phyloP scores from a whole-genome alignment of 2,797 vertebrate genomes.

The Gallirallus australis region DNA sequence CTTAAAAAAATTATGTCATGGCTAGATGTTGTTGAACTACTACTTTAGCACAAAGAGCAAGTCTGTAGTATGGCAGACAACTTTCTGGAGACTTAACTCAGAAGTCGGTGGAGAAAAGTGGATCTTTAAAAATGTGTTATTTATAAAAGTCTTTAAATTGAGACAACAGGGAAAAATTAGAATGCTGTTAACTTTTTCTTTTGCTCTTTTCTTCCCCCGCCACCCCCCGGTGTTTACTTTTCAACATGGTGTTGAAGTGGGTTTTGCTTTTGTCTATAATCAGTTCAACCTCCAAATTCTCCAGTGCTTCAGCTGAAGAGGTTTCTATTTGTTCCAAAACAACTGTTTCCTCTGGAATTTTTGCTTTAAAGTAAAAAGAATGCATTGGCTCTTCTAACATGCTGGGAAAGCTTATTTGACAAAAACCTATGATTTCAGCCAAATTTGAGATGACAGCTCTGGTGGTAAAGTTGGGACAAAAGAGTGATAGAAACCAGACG shows the following conservation, averaged over 20 bases:
- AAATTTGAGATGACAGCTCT: constrained; percentile 2
- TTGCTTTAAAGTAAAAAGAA: constrained; percentile 47
- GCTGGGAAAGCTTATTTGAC: neutral
- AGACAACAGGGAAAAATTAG: constrained; percentile 39
- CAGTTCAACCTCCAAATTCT: constrained; percentile 28
- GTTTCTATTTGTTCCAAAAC: constrained; percentile 19
- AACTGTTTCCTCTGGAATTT: constrained; percentile 39
- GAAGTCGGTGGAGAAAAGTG: neutral
- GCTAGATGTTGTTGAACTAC: neutral
- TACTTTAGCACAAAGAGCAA: neutral
- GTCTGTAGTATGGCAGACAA: neutral
- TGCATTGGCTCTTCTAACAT: neutral
- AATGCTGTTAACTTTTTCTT: constrained; percentile 16
- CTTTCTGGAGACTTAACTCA: neutral
- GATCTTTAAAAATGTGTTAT: constrained; percentile 28
- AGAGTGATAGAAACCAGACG: neutral
- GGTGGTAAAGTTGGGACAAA: neutral
- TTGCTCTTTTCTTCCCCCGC: neutral
- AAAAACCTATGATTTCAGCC: constrained; percentile 26
- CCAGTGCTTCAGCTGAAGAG: constrained; percentile 10
- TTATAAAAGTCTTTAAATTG: constrained; percentile 46
- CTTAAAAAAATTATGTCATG: neutral
- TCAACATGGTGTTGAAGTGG: constrained; percentile 43
- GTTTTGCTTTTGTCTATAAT: constrained; percentile 39
- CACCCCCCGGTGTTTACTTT: constrained; percentile 4